These are phyloP conservation scores for Argyrosomus japonicus DNA, from an alignment of 2,113 vertebrate species.

Conservation along the genomic window DNA sequence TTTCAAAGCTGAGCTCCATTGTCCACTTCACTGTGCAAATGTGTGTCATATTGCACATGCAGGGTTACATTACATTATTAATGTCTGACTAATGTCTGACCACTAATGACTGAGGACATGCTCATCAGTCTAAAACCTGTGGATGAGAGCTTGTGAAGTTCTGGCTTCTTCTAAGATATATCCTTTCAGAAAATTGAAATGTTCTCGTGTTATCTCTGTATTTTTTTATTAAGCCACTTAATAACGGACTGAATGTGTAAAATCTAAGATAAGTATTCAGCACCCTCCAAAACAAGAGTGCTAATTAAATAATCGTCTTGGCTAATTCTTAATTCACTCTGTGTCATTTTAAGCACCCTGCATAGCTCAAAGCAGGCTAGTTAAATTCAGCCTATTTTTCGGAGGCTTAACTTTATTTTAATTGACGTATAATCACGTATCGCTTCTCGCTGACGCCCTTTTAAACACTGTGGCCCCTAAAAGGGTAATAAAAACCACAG, in stretches of 20 bases:
- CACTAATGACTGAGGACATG: neutral
- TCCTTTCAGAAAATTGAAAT: neutral
- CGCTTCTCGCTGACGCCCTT: constrained; percentile 51
- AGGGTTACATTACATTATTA: neutral
- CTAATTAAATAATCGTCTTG: constrained; percentile 58
- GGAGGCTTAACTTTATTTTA: constrained; percentile 62
- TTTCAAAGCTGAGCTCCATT: neutral
- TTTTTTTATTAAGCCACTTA: constrained; percentile 38
- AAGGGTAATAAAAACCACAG: constrained; percentile 62
- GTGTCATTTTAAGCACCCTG: constrained; percentile 18
- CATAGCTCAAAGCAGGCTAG: constrained; percentile 47
- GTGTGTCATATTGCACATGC: neutral
- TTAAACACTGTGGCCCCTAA: constrained; percentile 30
- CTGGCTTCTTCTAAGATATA: neutral
- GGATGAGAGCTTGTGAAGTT: neutral
- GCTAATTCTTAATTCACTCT: constrained; percentile 48
- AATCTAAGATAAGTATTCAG: constrained; percentile 47
- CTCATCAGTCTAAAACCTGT: neutral
- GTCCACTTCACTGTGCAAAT: neutral
- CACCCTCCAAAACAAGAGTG: constrained; percentile 35
- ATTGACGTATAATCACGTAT: constrained; percentile 60
- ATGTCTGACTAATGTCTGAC: neutral
- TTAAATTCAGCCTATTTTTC: constrained; percentile 59
- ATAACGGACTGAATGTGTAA: constrained; percentile 42
- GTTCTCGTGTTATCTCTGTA: constrained; percentile 4